These are phyloP conservation scores for Hyperoplus lanceolatus DNA, from an alignment of 2,797 vertebrate genomes.

Conservation along the genomic window DNA sequence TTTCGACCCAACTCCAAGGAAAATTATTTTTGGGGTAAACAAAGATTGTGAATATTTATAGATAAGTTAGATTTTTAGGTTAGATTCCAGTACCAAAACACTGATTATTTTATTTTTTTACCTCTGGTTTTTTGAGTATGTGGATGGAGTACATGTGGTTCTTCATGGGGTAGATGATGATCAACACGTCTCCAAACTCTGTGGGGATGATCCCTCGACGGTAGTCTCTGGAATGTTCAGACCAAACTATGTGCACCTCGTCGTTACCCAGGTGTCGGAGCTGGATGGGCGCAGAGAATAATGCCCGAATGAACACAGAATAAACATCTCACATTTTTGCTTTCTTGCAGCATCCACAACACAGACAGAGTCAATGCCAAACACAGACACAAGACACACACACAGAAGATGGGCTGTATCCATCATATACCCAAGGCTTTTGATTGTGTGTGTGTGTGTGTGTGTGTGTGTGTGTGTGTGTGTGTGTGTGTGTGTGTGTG, in stretches of 20 bases:
- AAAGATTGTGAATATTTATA: not conserved
- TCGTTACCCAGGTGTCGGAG: slow-evolving; percentile 97
- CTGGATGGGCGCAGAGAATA: slow-evolving; percentile 69
- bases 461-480: slow-evolving; percentile 41
- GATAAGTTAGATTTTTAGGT: not conserved
- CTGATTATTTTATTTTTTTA: slow-evolving; percentile 63
- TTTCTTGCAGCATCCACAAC: slow-evolving; percentile 24
- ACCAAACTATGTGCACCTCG: slow-evolving; percentile 98
- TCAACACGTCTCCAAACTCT: slow-evolving; percentile 97
- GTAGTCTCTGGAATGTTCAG: slow-evolving; percentile 97
- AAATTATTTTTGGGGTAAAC: slow-evolving; percentile 17
- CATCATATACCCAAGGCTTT: slow-evolving; percentile 73
- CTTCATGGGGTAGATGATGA: slow-evolving; percentile 98
- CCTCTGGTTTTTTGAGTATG: slow-evolving; percentile 98
- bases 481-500: slow-evolving; percentile 34
- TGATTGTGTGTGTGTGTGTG: slow-evolving; percentile 43
- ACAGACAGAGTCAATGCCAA: slow-evolving; percentile 30
- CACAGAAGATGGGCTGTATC: slow-evolving; percentile 48
- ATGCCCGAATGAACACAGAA: slow-evolving; percentile 25
- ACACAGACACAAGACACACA: slow-evolving; percentile 12
- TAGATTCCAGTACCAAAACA: not conserved
- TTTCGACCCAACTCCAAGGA: not conserved
- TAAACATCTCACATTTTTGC: slow-evolving; percentile 21
- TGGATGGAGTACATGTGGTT: slow-evolving; percentile 99
- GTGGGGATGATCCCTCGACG: slow-evolving; percentile 97